Conservation (phyloP, 2,113 vertebrate genomes). For the Cariama cristata region DNA sequence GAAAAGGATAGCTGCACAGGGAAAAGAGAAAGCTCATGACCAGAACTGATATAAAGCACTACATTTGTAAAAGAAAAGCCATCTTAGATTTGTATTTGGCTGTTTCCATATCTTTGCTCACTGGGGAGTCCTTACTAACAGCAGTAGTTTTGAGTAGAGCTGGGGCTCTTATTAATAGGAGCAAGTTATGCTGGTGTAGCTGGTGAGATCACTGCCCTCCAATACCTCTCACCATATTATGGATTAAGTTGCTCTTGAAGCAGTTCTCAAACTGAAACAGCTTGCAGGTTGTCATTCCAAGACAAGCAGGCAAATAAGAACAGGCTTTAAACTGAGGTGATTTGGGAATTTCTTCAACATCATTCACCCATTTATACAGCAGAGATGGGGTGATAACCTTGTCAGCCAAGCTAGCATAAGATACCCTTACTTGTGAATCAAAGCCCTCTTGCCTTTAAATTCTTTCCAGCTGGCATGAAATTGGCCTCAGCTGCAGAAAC, state of each 20-base stretch:
- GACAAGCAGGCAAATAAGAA: neutral
- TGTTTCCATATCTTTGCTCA: neutral
- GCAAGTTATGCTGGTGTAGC: neutral
- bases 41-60: neutral
- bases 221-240: neutral
- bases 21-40: neutral
- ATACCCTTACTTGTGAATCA: neutral
- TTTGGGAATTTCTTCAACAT: neutral
- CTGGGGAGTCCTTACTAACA: neutral
- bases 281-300: neutral
- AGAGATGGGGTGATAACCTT: neutral
- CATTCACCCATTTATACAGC: neutral
- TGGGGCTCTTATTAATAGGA: neutral
- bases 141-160: neutral
- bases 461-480: conserved; percentile 33
- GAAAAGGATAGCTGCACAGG: neutral
- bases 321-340: neutral
- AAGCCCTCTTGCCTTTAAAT: conserved; percentile 14
- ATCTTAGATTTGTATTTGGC: neutral
- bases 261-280: neutral
- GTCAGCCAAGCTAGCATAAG: neutral
- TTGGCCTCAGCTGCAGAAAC: conserved; percentile 37
- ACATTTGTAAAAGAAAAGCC: neutral
- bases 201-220: neutral
- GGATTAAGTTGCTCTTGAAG: neutral